A percentile compares a stretch with the other conserved stretches of the same genome.
Evolutionary conservation across 2,888 invertebrate species (phyloP).

Genomic region (Nomada hirtipes): DNA sequence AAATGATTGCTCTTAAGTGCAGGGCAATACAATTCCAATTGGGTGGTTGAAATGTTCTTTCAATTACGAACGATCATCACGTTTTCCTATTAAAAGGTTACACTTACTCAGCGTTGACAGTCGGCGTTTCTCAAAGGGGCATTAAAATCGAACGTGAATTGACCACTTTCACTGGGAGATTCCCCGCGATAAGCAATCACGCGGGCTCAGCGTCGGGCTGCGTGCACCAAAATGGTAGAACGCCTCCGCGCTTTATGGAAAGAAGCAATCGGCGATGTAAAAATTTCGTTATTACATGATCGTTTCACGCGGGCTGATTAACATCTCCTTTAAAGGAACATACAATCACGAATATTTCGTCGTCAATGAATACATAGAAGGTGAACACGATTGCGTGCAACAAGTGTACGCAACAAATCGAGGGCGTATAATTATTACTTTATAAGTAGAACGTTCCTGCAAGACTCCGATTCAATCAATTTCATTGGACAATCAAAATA

Average conservation of each 20-base stretch:
- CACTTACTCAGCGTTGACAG: slow-evolving; percentile 10
- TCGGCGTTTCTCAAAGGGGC: slow-evolving; percentile 1
- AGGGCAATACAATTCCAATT: not conserved
- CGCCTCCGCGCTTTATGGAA: not conserved
- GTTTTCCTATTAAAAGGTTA: not conserved
- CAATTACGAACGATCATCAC: slow-evolving; percentile 13
- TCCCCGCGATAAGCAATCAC: slow-evolving; percentile 7
- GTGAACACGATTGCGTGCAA: not conserved
- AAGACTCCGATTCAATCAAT: not conserved
- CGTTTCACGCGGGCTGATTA: not conserved
- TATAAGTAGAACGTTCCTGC: not conserved
- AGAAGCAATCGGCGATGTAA: not conserved
- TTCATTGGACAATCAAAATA: not conserved
- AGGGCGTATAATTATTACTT: not conserved
- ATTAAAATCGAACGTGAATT: slow-evolving; percentile 11
- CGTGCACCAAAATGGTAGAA: not conserved
- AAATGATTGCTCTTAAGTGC: not conserved
- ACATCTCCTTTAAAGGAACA: not conserved
- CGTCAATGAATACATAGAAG: not conserved
- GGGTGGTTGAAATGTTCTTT: not conserved
- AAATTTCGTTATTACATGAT: not conserved
- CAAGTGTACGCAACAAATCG: not conserved
- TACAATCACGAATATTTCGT: too few relatives aligned
- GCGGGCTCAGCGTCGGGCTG: not conserved
- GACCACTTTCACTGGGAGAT: not conserved